A percentile compares a stretch with the other conserved stretches of the same genome.
Conservation (phyloP, 2,113 vertebrate genomes). For the Xiphorhynchus elegans region DNA sequence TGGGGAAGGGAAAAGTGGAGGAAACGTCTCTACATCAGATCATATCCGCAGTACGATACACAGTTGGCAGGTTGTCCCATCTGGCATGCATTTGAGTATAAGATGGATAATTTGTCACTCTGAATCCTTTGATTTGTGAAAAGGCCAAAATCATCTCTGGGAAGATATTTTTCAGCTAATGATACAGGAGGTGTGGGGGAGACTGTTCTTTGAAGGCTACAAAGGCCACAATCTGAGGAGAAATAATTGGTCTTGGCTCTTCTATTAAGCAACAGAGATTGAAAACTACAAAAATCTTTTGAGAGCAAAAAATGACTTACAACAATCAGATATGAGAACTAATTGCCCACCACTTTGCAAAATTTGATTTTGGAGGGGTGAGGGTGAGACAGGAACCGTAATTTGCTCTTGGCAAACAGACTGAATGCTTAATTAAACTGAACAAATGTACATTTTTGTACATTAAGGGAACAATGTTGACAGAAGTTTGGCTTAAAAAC, state of each 20-base stretch:
- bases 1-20: background rate
- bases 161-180: slow-evolving; percentile 36
- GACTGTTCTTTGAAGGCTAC: slow-evolving; percentile 39
- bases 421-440: slow-evolving; percentile 63
- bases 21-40: background rate
- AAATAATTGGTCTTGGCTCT: slow-evolving; percentile 55
- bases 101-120: slow-evolving; percentile 49
- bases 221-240: slow-evolving; percentile 45
- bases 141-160: slow-evolving; percentile 37
- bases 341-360: slow-evolving; percentile 40
- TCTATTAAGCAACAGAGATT: slow-evolving; percentile 11
- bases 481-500: slow-evolving; percentile 47
- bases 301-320: slow-evolving; percentile 27
- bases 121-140: slow-evolving; percentile 47
- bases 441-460: slow-evolving; percentile 63
- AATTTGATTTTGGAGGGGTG: slow-evolving; percentile 54
- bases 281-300: slow-evolving; percentile 32
- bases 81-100: slow-evolving; percentile 8
- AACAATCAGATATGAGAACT: slow-evolving; percentile 11
- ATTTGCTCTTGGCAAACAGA: slow-evolving; percentile 64
- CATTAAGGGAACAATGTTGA: slow-evolving; percentile 49
- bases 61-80: slow-evolving; percentile 32
- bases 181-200: slow-evolving; percentile 38
- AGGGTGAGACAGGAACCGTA: slow-evolving; percentile 22
- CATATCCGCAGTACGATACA: background rate